These are phyloP conservation scores for Uloborus diversus DNA, from an alignment of 1,140 invertebrate genomes.

Conservation along the genomic window DNA sequence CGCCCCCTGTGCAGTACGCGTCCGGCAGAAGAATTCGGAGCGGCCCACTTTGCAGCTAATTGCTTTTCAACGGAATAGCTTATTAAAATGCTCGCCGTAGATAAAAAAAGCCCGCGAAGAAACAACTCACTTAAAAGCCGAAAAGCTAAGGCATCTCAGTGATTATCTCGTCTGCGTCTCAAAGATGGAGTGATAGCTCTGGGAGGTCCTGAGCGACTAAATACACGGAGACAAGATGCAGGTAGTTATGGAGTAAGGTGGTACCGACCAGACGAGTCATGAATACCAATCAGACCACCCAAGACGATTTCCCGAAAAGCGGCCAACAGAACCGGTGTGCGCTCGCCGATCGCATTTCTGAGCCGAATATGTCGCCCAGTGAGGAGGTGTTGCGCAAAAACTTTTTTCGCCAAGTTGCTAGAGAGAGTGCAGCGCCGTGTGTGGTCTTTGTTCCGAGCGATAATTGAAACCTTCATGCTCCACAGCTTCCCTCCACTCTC, in stretches of 20 bases:
- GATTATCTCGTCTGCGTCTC: background rate
- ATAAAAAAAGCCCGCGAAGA: background rate
- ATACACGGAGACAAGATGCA: conserved; percentile 51
- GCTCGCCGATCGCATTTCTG: conserved; percentile 2
- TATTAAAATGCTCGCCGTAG: background rate
- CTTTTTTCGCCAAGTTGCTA: background rate
- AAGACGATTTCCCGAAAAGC: conserved; percentile 20
- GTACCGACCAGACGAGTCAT: conserved; percentile 34
- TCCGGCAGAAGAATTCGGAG: background rate
- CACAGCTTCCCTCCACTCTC: conserved; percentile 1
- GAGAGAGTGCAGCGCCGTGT: conserved; percentile 24
- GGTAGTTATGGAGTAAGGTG: conserved; percentile 38
- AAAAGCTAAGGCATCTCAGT: conserved; percentile 5
- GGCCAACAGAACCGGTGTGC: background rate
- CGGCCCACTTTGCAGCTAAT: background rate
- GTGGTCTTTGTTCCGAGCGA: conserved; percentile 44
- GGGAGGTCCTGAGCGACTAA: conserved; percentile 45
- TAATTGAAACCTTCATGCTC: conserved; percentile 48
- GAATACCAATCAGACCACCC: conserved; percentile 54
- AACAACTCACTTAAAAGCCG: conserved; percentile 41
- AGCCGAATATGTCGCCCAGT: conserved; percentile 2
- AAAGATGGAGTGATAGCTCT: conserved; percentile 28
- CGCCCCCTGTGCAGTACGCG: background rate
- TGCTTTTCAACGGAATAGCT: conserved; percentile 28
- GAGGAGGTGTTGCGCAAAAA: conserved; percentile 37